These are phyloP conservation scores for Albula glossodonta DNA, from an alignment of 2,113 vertebrate species.

Conservation along the genomic window DNA sequence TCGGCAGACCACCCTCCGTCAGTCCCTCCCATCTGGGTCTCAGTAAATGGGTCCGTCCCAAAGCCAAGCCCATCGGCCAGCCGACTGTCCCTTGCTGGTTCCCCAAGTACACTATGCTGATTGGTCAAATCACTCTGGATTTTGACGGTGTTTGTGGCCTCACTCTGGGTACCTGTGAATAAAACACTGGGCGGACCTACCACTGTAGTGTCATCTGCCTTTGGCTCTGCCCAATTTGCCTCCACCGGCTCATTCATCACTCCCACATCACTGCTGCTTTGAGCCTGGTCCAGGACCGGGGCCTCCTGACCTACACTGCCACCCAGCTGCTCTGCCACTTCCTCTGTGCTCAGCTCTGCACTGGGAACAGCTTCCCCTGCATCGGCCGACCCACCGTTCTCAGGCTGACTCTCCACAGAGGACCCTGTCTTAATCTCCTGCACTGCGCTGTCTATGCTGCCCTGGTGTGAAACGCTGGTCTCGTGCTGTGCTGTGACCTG, in stretches of 20 bases:
- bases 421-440: slow-evolving; percentile 69
- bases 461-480: slow-evolving; percentile 34
- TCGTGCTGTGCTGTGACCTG: slow-evolving; percentile 20
- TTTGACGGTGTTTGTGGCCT: neutral
- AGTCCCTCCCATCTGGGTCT: neutral
- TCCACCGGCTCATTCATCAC: slow-evolving; percentile 12
- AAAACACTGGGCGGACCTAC: neutral
- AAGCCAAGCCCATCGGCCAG: neutral
- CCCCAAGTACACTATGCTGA: neutral
- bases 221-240: neutral
- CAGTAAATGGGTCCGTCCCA: neutral
- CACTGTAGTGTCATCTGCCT: neutral
- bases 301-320: neutral
- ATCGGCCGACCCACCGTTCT: slow-evolving; percentile 54
- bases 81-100: neutral
- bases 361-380: slow-evolving; percentile 53
- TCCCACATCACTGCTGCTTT: slow-evolving; percentile 1
- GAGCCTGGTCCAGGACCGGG: neutral
- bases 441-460: slow-evolving; percentile 59
- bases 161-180: neutral
- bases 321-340: slow-evolving; percentile 5
- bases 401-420: slow-evolving; percentile 53
- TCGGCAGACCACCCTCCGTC: slow-evolving; percentile 55
- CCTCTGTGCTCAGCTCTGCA: slow-evolving; percentile 24
- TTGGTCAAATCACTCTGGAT: neutral